These are phyloP conservation scores for Drosophila merina DNA, from an alignment of 2,888 invertebrate genomes.

Conservation along the genomic window DNA sequence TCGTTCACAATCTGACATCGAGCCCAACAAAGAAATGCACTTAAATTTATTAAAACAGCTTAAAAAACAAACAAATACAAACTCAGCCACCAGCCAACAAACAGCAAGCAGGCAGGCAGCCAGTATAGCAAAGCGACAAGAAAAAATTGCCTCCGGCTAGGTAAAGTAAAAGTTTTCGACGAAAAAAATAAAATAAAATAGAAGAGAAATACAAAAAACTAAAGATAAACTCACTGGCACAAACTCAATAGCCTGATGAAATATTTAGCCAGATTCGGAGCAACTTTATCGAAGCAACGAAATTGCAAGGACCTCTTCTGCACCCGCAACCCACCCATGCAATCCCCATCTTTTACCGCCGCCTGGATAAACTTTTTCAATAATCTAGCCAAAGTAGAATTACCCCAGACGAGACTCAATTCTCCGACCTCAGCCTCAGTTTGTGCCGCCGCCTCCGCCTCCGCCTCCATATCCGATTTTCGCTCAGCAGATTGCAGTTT, in stretches of 20 bases:
- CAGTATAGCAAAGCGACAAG: conserved; percentile 29
- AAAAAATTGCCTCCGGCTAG: conserved; percentile 36
- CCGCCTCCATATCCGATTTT: not conserved
- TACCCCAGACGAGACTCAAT: conserved; percentile 53
- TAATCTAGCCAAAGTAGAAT: conserved; percentile 65
- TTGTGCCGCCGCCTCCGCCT: not conserved
- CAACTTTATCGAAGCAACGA: conserved; percentile 64
- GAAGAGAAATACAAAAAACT: conserved; percentile 41
- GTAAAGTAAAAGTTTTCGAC: conserved; percentile 58
- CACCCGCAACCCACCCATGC: conserved; percentile 13
- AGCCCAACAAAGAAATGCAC: conserved; percentile 57
- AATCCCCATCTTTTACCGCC: conserved; percentile 28
- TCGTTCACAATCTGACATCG: conserved; percentile 45
- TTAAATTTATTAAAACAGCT: conserved; percentile 70
- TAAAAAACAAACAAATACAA: conserved; percentile 37
- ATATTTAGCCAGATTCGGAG: conserved; percentile 67
- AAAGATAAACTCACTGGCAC: conserved; percentile 65
- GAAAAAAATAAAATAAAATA: conserved; percentile 43
- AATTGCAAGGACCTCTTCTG: conserved; percentile 42
- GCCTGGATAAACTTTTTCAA: conserved; percentile 71
- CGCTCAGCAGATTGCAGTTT: conserved; percentile 39
- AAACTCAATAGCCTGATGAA: conserved; percentile 71
- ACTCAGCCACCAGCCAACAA: conserved; percentile 18
- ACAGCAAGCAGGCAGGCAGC: conserved; percentile 10
- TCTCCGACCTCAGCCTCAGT: conserved; percentile 40